Evolutionary conservation across 2,888 invertebrate genomes (phyloP), one percentile per base, ranked within the genome.

Genomic region (Heliconius erato): DNA sequence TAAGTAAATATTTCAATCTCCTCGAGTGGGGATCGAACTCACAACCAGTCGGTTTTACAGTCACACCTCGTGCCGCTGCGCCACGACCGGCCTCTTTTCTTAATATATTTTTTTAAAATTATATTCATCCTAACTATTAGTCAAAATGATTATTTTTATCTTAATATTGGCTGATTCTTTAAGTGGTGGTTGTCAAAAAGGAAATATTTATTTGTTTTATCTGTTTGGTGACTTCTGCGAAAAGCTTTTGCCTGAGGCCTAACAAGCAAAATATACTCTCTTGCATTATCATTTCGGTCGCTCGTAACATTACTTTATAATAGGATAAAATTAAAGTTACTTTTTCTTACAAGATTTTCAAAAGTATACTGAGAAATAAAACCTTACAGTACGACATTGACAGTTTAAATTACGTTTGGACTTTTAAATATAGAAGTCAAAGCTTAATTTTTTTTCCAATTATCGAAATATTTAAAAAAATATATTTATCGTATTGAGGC

Each of bases 181-280:
- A 72, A 72, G 26, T 72, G 35, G 32, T 63, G 76, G 59, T 32
- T 76, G 76, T 76, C 76, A 76, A 76, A 59, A 23, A 14, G 12
- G 32, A 32, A 28, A 12, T 63, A 16, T 5, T 76, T 72, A 72
- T 72, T 72, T 49, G 49, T 72, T 19, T 72, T 49, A 49, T 49
- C 72, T 72, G 72, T 28, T 72, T 72, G 44, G 71, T 44, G 14
- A 72, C 72, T 72, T 72, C 72, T 72, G 72, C 26, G 72, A 72
- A 72, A 49, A 72, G 26, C 26, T 49, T 72, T 44, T 44, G 72
- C 72, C 72, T 16, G 72, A 72, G 72, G 72, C 72, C 26, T 49
- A 72, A 44, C 72, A 72, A 14, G 49, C 26, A 72, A 63, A 63
- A 28, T 67, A 67, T 28, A 28, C 14, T 16, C 16, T 71, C 12